These are phyloP conservation scores for Lateolabrax maculatus DNA, from an alignment of 2,797 vertebrate genomes.

Conservation along the genomic window DNA sequence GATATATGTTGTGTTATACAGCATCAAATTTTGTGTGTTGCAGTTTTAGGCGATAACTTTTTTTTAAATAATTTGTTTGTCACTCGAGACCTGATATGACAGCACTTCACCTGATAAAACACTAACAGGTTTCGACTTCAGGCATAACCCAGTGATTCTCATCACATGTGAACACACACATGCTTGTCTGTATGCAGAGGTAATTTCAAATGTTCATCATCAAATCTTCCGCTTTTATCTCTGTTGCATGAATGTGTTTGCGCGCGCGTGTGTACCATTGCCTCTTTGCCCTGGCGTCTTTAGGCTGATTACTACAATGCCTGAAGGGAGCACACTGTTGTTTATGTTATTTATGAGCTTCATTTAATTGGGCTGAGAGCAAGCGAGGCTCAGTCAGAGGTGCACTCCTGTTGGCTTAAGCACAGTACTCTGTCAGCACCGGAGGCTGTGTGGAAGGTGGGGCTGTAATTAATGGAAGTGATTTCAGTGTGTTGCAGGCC, in stretches of 20 bases:
- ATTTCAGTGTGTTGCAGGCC: slow-evolving; percentile 44
- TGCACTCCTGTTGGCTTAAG: slow-evolving; percentile 37
- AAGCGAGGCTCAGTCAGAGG: slow-evolving; percentile 53
- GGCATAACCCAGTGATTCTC: slow-evolving; percentile 13
- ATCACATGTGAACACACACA: neutral
- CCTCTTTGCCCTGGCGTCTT: slow-evolving; percentile 56
- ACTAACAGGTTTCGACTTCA: neutral
- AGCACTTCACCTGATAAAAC: neutral
- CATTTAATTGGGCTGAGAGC: slow-evolving; percentile 78
- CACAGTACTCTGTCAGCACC: slow-evolving; percentile 33
- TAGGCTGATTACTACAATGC: slow-evolving; percentile 73
- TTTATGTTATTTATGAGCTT: slow-evolving; percentile 82
- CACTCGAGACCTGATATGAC: neutral
- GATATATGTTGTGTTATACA: slow-evolving; percentile 25
- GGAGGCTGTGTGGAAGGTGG: slow-evolving; percentile 46
- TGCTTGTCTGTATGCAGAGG: neutral
- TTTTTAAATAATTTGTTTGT: neutral
- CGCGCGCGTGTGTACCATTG: slow-evolving; percentile 27
- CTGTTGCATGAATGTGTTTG: slow-evolving; percentile 7
- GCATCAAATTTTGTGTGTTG: neutral
- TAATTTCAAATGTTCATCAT: slow-evolving; percentile 11
- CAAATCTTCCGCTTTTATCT: slow-evolving; percentile 26
- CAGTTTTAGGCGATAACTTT: neutral
- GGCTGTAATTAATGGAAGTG: slow-evolving; percentile 63
- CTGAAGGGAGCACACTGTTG: slow-evolving; percentile 71